Conservation (phyloP, 2,113 vertebrate species). For the Galbula dea region DNA sequence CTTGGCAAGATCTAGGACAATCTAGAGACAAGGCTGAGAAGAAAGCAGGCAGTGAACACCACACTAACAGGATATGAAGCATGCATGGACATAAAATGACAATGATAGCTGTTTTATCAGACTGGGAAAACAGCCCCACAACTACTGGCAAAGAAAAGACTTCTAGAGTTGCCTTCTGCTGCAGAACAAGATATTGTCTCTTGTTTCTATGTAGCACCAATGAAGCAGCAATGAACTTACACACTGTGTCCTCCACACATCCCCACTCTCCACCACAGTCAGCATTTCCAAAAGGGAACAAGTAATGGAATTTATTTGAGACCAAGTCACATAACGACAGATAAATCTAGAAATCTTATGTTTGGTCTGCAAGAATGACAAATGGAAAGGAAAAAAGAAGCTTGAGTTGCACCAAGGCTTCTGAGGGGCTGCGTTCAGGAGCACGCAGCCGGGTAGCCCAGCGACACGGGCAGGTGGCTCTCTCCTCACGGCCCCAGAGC, state of each 20-base stretch:
- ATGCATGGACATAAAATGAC: neutral
- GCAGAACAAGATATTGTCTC: neutral
- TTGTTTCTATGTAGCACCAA: too few relatives aligned
- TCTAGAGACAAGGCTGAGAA: neutral
- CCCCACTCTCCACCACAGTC: neutral
- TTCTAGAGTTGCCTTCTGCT: neutral
- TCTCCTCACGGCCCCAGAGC: rapidly evolving
- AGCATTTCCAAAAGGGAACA: neutral
- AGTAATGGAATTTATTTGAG: neutral
- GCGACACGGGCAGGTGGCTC: neutral
- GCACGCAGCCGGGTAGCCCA: neutral
- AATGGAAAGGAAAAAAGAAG: neutral
- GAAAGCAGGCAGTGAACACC: neutral
- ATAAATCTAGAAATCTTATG: neutral
- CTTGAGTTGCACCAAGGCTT: neutral
- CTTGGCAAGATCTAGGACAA: neutral
- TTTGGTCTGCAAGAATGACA: neutral
- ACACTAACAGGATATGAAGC: neutral
- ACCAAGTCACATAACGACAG: neutral
- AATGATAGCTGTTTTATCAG: neutral
- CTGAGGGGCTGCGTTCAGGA: rapidly evolving
- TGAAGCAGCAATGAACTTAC: too few relatives aligned
- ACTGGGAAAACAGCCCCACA: neutral
- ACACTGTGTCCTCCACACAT: neutral
- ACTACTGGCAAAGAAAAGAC: neutral